Conservation (phyloP, 2,797 vertebrate genomes). For the Darevskia mixta region DNA sequence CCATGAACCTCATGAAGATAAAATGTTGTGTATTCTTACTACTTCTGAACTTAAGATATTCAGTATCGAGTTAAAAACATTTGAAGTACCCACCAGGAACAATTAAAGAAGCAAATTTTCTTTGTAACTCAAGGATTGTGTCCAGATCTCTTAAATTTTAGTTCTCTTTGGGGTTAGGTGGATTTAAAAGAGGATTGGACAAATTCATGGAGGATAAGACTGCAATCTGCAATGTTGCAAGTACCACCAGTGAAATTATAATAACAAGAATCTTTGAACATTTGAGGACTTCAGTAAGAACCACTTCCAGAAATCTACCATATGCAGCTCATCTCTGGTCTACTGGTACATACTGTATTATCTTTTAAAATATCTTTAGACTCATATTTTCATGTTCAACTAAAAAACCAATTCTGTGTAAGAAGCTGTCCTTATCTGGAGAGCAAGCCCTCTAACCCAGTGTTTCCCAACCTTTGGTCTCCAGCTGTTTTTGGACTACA, state of each 20-base stretch:
- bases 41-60: not conserved
- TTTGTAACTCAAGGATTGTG: slow-evolving; percentile 3
- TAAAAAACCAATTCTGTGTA: not conserved
- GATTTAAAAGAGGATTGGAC: too few relatives aligned
- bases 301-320: not conserved
- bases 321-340: not conserved
- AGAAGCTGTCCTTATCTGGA: not conserved
- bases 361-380: not conserved
- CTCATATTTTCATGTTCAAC: not conserved
- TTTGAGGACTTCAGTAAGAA: not conserved
- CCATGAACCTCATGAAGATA: slow-evolving; percentile 14
- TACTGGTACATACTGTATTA: not conserved
- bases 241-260: not conserved
- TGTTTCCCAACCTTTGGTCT: too few relatives aligned
- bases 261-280: not conserved
- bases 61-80: not conserved
- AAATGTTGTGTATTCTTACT: not conserved
- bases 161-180: not conserved
- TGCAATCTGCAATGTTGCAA: not conserved
- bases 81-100: not conserved
- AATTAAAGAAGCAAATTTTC: not conserved
- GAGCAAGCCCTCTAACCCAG: not conserved
- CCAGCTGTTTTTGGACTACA: too few relatives aligned
- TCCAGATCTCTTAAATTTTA: slow-evolving; percentile 4
- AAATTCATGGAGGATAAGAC: too few relatives aligned